Evolutionary conservation across 1,140 invertebrate species (phyloP), one percentile per base, ranked within the genome.

Genomic region (Laupala kohalensis): DNA sequence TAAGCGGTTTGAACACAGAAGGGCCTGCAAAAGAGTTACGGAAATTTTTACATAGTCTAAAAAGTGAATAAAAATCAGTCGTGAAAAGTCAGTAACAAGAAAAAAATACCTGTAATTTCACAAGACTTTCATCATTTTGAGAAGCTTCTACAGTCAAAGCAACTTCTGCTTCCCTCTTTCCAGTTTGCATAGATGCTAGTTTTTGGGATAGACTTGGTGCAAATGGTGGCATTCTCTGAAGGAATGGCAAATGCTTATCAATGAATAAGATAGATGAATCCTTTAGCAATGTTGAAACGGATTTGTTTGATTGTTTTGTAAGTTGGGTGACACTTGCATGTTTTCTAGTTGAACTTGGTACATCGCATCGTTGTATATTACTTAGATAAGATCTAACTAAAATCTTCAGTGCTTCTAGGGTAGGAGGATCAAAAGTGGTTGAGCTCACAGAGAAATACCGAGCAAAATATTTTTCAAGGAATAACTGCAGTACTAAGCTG

Each of bases 361-460:
- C n/a, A 53, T 68, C 29, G 12, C n/a, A 67, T 13, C 71, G 28
- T 27, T 83, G 79, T 12, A 86, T 73, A 76, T 85, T 84, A 4
- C 83, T 83, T 25, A 86, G 74, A 71, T 86, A 86, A 0, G 84
- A 85, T 28, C 85, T 76, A 0, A 86, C 83, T 23, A 86, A 73
- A n/a, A 86, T 76, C 71, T 84, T 85, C 71, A 86, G 81, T 2
- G 83, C 84, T 71, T 85, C 83, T 5, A 81, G 76, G 24, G 83
- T 79, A 24, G 82, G 80, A 53, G 80, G 78, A 74, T 84, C 81
- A 19, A 82, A 80, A 25, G 75, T 77, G 70, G 68, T 75, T n/a
- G 72, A 66, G 1, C 77, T 37, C 23, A 30, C 37, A 53, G 75
- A 62, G 67, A 74, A 69, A 6, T 78, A 76, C 75, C 78, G 78